A percentile compares a stretch with the other conserved stretches of the same genome.
Evolutionary conservation across 1,140 invertebrate species (phyloP).

Genomic region (Tyrophagus putrescentiae): DNA sequence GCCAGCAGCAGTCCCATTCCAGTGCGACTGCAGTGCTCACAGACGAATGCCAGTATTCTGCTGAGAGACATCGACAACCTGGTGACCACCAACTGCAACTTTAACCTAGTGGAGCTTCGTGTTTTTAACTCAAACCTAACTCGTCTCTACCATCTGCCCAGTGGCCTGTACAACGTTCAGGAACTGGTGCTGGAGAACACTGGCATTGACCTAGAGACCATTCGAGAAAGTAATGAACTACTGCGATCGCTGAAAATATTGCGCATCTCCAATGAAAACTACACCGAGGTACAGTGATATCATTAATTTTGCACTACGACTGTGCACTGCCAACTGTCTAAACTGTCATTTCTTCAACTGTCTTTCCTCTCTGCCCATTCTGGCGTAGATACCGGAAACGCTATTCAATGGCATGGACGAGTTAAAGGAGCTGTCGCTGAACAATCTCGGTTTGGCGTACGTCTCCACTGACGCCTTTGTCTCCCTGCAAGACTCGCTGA

Average conservation of each 20-base stretch:
- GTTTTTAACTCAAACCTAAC: slow-evolving; percentile 21
- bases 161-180: slow-evolving; percentile 18
- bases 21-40: slow-evolving; percentile 19
- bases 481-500: slow-evolving; percentile 22
- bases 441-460: slow-evolving; percentile 18
- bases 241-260: slow-evolving; percentile 11
- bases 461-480: slow-evolving; percentile 19
- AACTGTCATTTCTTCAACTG: background rate
- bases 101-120: background rate
- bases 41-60: slow-evolving; percentile 20
- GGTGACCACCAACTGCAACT: background rate
- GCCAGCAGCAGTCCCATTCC: too few relatives aligned
- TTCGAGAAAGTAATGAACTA: slow-evolving; percentile 19
- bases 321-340: background rate
- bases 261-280: slow-evolving; percentile 21
- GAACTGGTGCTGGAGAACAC: slow-evolving; percentile 22
- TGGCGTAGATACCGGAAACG: slow-evolving; percentile 3
- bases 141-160: slow-evolving; percentile 18
- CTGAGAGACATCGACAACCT: slow-evolving; percentile 16
- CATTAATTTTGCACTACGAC: background rate
- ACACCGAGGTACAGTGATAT: slow-evolving; percentile 12
- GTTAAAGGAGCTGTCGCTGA: slow-evolving; percentile 14
- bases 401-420: slow-evolving; percentile 22
- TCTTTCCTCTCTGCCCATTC: background rate
- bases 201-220: slow-evolving; percentile 19